phyloP scores from a whole-genome alignment of 2,797 vertebrate species.

The Sebastes glaucus region DNA sequence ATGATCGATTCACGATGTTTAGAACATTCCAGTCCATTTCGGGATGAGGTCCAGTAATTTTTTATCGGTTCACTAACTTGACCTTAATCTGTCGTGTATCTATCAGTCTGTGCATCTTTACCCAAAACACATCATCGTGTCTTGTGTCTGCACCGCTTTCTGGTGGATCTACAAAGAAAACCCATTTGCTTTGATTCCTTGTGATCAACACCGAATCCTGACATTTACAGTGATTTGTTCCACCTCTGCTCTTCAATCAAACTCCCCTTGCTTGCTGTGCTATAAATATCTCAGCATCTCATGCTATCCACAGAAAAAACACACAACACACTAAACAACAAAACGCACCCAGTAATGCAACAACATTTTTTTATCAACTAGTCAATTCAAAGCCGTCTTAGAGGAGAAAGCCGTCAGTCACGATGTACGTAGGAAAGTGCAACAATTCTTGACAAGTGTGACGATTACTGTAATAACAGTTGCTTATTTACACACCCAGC shows the following conservation, averaged over 20 bases:
- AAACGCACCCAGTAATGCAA: neutral
- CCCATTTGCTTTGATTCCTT: neutral
- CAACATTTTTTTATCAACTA: neutral
- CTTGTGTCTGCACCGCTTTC: neutral
- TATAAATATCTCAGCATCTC: neutral
- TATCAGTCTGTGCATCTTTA: neutral
- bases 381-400: neutral
- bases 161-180: neutral
- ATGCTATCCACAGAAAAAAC: neutral
- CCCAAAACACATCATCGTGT: neutral
- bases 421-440: neutral
- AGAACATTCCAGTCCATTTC: neutral
- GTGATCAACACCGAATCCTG: neutral
- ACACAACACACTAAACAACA: neutral
- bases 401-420: neutral
- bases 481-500: neutral
- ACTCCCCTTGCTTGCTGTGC: neutral
- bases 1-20: neutral
- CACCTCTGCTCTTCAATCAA: neutral
- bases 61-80: neutral
- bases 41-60: neutral
- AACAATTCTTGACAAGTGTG: neutral
- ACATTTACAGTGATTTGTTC: neutral
- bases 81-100: constrained; percentile 17
- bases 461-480: neutral